Percentiles rank a stretch among this genome's conserved stretches.
phyloP scores from a whole-genome alignment of 2,113 vertebrate species.

The Merops nubicus region DNA sequence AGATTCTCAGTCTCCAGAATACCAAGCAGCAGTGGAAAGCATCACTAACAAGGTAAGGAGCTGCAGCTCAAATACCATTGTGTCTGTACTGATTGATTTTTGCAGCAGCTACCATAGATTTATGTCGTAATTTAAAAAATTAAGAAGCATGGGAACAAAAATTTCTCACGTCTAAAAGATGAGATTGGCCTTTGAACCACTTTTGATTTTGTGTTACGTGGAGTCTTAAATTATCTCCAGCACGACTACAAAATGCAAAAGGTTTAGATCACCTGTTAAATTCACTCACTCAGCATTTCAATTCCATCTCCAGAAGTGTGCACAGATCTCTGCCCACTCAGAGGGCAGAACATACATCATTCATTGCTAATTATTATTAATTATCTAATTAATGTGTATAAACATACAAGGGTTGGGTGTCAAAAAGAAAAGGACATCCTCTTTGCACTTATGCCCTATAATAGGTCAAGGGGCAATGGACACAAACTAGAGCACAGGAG shows the following conservation, averaged over 20 bases:
- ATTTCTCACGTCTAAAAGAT: neutral
- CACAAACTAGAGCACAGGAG: too few relatives aligned
- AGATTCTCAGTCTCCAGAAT: slow-evolving; percentile 58
- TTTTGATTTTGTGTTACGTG: neutral
- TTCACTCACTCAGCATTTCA: neutral
- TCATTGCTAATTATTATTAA: too few relatives aligned
- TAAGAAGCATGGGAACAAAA: neutral
- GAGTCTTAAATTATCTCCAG: neutral
- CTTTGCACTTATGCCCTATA: too few relatives aligned
- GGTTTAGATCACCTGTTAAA: neutral
- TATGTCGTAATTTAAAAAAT: neutral
- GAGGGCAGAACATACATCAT: neutral
- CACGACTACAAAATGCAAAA: neutral
- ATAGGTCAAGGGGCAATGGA: too few relatives aligned
- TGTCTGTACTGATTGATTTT: neutral
- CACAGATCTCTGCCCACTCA: neutral
- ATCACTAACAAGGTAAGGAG: slow-evolving; percentile 68
- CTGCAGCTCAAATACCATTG: neutral
- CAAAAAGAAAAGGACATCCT: too few relatives aligned
- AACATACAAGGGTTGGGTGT: too few relatives aligned
- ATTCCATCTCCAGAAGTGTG: neutral
- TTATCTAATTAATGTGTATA: too few relatives aligned
- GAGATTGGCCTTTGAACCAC: neutral
- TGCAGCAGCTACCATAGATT: neutral
- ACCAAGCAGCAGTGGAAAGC: slow-evolving; percentile 25